Conservation (phyloP, 2,888 invertebrate genomes). For the Ormyrus pomaceus region DNA sequence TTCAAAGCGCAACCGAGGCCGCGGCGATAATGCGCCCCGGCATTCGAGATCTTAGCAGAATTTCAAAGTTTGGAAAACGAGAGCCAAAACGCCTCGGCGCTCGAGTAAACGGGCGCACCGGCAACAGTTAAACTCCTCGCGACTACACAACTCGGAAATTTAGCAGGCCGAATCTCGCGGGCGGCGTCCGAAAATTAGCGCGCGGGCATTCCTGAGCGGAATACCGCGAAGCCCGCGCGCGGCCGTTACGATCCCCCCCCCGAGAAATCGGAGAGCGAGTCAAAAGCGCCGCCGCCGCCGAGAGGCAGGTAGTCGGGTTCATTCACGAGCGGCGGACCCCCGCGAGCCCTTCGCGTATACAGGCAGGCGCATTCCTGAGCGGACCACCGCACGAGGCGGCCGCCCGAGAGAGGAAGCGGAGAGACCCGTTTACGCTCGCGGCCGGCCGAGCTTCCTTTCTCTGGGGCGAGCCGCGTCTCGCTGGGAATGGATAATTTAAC, state of each 20-base stretch:
- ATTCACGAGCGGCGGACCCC: slow-evolving; percentile 56
- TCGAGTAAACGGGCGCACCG: too few species aligned
- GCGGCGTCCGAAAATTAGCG: slow-evolving; percentile 1
- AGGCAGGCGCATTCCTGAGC: not conserved
- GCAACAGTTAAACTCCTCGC: too few species aligned
- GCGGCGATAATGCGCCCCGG: too few species aligned
- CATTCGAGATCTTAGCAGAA: too few species aligned
- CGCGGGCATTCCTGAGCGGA: not conserved
- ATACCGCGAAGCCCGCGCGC: not conserved
- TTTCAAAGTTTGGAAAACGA: too few species aligned
- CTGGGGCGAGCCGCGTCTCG: too few species aligned
- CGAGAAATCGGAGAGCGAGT: slow-evolving; percentile 27
- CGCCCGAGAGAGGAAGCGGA: not conserved
- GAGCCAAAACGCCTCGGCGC: too few species aligned
- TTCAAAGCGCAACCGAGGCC: too few species aligned
- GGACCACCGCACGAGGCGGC: slow-evolving; percentile 20
- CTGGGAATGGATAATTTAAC: too few species aligned
- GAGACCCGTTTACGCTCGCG: not conserved
- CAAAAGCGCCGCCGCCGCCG: slow-evolving; percentile 54
- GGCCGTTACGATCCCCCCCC: slow-evolving; percentile 3
- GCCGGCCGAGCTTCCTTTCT: too few species aligned
- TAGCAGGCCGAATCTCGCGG: slow-evolving; percentile 1
- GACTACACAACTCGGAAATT: not conserved
- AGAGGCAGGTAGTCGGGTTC: slow-evolving; percentile 53
- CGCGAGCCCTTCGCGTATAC: slow-evolving; percentile 37